Conservation (phyloP, 2,888 invertebrate species). For the Chrysolina americana region DNA sequence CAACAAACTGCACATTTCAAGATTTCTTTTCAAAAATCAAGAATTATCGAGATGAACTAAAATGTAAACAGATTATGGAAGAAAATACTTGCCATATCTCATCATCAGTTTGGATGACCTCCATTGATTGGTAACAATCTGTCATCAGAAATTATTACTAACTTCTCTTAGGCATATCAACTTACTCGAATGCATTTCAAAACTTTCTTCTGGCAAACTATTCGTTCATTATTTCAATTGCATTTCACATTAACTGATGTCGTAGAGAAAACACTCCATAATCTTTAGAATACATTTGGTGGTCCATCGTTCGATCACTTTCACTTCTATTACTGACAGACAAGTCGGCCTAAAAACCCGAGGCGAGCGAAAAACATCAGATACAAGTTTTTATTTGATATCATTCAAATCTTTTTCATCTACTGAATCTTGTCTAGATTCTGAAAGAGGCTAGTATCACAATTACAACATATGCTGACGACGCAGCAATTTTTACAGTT, state of each 20-base stretch:
- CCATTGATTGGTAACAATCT: too few relatives aligned
- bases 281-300: neutral
- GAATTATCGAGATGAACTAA: too few relatives aligned
- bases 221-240: slow-evolving; percentile 3
- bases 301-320: neutral
- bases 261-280: neutral
- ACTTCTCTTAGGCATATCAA: neutral
- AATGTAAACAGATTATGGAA: too few relatives aligned
- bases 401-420: too few relatives aligned
- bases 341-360: neutral
- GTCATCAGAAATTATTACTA: neutral
- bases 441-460: too few relatives aligned
- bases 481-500: too few relatives aligned
- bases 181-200: neutral
- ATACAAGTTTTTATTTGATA: neutral
- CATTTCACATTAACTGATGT: neutral
- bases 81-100: too few relatives aligned
- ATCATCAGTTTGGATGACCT: too few relatives aligned
- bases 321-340: slow-evolving; percentile 1
- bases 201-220: neutral
- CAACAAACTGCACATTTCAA: too few relatives aligned
- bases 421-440: too few relatives aligned
- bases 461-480: too few relatives aligned
- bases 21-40: too few relatives aligned
- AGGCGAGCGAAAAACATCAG: neutral